These are phyloP conservation scores for Pelosia muscerda DNA, from an alignment of 2,888 invertebrate species.

Conservation along the genomic window DNA sequence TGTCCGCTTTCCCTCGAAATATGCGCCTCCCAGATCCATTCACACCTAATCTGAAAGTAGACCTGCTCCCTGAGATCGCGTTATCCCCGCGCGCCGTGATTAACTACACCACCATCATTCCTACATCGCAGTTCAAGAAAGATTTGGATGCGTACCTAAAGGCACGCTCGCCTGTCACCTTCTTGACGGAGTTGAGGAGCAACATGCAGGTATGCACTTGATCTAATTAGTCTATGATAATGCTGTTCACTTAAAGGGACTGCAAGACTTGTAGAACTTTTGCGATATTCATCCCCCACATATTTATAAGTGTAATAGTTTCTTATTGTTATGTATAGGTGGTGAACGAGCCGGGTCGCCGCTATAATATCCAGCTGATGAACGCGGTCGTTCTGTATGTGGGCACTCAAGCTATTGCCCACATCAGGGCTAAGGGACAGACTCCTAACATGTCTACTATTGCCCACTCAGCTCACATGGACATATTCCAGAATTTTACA, in stretches of 20 bases:
- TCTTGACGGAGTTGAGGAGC: constrained; percentile 96
- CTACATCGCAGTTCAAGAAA: constrained; percentile 96
- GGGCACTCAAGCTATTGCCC: constrained; percentile 97
- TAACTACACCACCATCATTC: constrained; percentile 95
- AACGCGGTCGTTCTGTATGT: constrained; percentile 99
- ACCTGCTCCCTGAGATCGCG: constrained; percentile 95
- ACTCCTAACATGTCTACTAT: constrained; percentile 99
- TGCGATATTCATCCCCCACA: background rate
- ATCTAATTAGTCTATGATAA: no score
- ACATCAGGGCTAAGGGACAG: constrained; percentile 96
- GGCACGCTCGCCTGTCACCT: constrained; percentile 97
- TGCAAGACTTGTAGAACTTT: no score
- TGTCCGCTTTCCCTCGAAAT: constrained; percentile 98
- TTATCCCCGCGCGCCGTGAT: constrained; percentile 96
- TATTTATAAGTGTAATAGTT: background rate
- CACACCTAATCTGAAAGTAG: constrained; percentile 98
- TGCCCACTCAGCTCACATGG: constrained; percentile 99
- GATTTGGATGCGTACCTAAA: constrained; percentile 99
- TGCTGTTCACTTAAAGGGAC: background rate
- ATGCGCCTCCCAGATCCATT: constrained; percentile 99
- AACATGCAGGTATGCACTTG: constrained; percentile 90
- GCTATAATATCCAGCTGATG: constrained; percentile 98
- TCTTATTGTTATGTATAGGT: constrained; percentile 69
- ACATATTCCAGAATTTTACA: constrained; percentile 99
- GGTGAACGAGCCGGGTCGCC: constrained; percentile 94